Percentiles rank a stretch among this genome's conserved stretches.
Conservation (phyloP, 2,113 vertebrate species). For the Marcusenius ussheri region DNA sequence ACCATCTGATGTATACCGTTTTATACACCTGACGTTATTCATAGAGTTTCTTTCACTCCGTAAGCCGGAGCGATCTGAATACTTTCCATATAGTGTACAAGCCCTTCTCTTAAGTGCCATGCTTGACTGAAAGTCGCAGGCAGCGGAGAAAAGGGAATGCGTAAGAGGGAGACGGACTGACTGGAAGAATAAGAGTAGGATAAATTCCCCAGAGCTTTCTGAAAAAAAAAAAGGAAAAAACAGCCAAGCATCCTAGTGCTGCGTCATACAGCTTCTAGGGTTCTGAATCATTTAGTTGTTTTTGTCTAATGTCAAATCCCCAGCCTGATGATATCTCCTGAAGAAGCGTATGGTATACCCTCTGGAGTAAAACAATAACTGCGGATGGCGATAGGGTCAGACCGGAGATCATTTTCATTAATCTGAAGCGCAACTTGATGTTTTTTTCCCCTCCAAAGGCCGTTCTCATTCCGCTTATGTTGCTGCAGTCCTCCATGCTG, state of each 20-base stretch:
- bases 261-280: slow-evolving; percentile 16
- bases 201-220: slow-evolving; percentile 1
- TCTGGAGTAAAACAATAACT: slow-evolving; percentile 14
- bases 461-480: not conserved
- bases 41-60: not conserved
- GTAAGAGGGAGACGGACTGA: not conserved
- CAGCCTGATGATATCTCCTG: slow-evolving; percentile 16
- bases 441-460: not conserved
- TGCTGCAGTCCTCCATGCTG: not conserved
- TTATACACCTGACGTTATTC: not conserved
- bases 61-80: not conserved
- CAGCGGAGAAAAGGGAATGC: not conserved
- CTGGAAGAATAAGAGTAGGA: not conserved
- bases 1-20: not conserved
- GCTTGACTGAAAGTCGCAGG: slow-evolving; percentile 10
- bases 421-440: not conserved
- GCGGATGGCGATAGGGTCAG: slow-evolving; percentile 18
- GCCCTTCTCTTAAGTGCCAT: slow-evolving; percentile 16
- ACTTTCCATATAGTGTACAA: not conserved
- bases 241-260: slow-evolving; percentile 3
- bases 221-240: not conserved
- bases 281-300: slow-evolving; percentile 31
- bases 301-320: slow-evolving; percentile 20
- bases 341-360: not conserved
- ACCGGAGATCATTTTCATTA: slow-evolving; percentile 22